Evolutionary conservation across 2,888 invertebrate species (phyloP), one percentile per base, ranked within the genome.

Genomic region (Drosophila aldrichi): DNA sequence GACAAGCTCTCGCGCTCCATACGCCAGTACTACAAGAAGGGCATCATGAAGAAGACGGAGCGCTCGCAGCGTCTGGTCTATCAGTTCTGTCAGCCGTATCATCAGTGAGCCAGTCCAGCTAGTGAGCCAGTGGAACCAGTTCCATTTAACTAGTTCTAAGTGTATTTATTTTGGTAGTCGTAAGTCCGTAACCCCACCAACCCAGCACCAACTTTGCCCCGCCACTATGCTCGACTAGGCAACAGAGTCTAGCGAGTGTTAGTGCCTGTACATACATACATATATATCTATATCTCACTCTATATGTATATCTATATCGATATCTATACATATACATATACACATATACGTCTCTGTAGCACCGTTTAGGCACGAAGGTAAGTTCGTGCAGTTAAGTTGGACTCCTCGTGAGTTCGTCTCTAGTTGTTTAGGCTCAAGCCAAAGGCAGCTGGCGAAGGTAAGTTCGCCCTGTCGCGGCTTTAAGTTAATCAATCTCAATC

Each of bases 31-130:
- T 99, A 99, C 95, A 99, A 99, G 94, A 99, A 99, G 93, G 98
- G 98, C 64, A 99, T 99, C 93, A 98, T 99, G 97, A 98, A 98
- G 95, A 99, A 99, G 93, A 99, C 99, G 1, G 98, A 98, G 92
- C 95, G 99, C 78, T 98, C 98, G 83, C 99, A 99, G 94, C 95
- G 99, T 92, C 95, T 99, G 88, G 99, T 99, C 74, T 99, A 99
- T 94, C 99, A 99, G 94, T 99, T 99, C 94, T 99, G 98, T 93
- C 97, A 97, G 93, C 98, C 98, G 20, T 98, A 98, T 93, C 96
- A 96, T 92, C 95, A 97, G 92, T 97, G 95, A 88, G 70, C 36
- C 12, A n/a, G n/a, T n/a, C n/a, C n/a, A n/a, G n/a, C n/a, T n/a
- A n/a, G 92, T 97, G 95, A 87, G 70, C 36, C n/a, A 9, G 16